Percentiles rank a stretch among this genome's conserved stretches.
These are phyloP conservation scores for Morpho deidamia DNA, from an alignment of 2,888 invertebrate species.

Conservation along the genomic window DNA sequence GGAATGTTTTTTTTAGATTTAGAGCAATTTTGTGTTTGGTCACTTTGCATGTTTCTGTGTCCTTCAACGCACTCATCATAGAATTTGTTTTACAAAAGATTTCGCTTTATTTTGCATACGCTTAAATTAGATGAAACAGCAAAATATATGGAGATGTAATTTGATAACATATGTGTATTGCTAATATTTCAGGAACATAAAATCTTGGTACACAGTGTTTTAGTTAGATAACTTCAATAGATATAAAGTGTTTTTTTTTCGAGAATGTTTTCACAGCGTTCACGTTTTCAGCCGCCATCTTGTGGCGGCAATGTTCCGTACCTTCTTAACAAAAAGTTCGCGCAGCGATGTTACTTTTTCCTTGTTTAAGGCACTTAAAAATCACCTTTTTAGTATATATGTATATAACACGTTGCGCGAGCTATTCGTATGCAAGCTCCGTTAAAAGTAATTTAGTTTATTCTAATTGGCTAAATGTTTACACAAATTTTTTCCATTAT, in stretches of 20 bases:
- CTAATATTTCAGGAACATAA: conserved; percentile 23
- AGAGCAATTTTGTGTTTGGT: conserved; percentile 34
- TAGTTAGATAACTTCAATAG: conserved; percentile 37
- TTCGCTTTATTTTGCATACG: conserved; percentile 49
- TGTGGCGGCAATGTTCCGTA: conserved; percentile 38
- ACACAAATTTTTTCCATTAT: not conserved
- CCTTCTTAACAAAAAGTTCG: conserved; percentile 20
- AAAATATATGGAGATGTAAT: conserved; percentile 50
- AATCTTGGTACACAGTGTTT: conserved; percentile 41
- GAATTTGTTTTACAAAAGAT: conserved; percentile 38
- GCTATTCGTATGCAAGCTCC: conserved; percentile 21
- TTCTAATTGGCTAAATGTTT: not conserved
- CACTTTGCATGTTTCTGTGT: conserved; percentile 61
- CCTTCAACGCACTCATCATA: conserved; percentile 74
- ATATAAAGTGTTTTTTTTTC: conserved; percentile 46
- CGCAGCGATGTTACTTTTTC: conserved; percentile 7
- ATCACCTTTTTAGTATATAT: not conserved
- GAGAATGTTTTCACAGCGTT: conserved; percentile 62
- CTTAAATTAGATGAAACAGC: conserved; percentile 58
- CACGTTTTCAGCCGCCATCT: conserved; percentile 42
- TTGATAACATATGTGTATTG: conserved; percentile 14
- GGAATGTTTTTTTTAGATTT: conserved; percentile 24
- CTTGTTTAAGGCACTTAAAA: not conserved
- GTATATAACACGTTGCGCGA: conserved; percentile 14
- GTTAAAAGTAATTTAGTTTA: not conserved